phyloP scores from a whole-genome alignment of 1,140 invertebrate genomes.

The Thaumetopoea pityocampa region DNA sequence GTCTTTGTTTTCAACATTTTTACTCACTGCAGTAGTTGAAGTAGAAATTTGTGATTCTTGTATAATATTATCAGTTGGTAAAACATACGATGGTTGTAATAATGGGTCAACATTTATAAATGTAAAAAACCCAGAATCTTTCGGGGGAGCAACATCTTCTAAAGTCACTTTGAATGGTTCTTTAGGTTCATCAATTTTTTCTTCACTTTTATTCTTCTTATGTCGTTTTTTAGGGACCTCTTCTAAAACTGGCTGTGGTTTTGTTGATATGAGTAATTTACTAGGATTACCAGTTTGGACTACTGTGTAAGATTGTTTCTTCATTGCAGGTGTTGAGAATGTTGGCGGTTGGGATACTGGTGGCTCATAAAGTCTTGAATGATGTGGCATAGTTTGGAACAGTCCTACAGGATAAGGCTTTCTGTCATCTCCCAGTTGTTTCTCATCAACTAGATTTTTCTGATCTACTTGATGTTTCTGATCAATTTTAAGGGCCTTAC shows the following conservation, averaged over 20 bases:
- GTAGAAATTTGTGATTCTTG: constrained; percentile 69
- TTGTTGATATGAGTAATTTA: constrained; percentile 62
- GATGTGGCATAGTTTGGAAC: constrained; percentile 44
- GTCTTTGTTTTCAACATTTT: constrained; percentile 19
- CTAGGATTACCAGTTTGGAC: constrained; percentile 63
- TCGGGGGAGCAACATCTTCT: constrained; percentile 39
- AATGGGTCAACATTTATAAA: constrained; percentile 67
- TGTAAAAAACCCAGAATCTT: constrained; percentile 54
- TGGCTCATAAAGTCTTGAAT: constrained; percentile 17
- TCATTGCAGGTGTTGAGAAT: constrained; percentile 53
- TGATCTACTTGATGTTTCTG: constrained; percentile 5
- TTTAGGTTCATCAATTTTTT: constrained; percentile 14
- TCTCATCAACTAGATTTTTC: too few species aligned
- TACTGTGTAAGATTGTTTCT: constrained; percentile 63
- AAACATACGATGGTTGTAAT: constrained; percentile 62
- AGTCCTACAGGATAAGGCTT: constrained; percentile 64
- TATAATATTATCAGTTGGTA: constrained; percentile 61
- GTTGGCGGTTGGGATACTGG: constrained; percentile 8
- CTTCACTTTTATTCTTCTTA: constrained; percentile 28
- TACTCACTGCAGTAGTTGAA: constrained; percentile 27
- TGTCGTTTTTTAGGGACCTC: constrained; percentile 39
- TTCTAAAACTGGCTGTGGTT: constrained; percentile 32
- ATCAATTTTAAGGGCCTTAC: constrained; percentile 1
- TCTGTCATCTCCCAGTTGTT: constrained; percentile 17
- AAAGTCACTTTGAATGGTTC: constrained; percentile 46